Percentiles rank a stretch among this genome's conserved stretches.
Evolutionary conservation across 2,888 invertebrate genomes (phyloP).

Genomic region (Agonopterix arenella): DNA sequence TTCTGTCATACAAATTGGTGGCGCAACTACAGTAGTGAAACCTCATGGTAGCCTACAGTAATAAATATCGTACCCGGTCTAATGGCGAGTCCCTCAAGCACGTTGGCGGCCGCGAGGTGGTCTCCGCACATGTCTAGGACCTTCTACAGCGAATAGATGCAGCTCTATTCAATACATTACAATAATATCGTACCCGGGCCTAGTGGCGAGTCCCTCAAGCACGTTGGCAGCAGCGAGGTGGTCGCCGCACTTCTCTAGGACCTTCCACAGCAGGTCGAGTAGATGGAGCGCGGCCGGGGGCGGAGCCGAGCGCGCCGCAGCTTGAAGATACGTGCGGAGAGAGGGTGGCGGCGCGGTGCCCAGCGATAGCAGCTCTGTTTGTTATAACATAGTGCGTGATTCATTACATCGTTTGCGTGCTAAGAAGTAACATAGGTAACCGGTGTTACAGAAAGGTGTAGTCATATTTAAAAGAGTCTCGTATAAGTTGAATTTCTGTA

Average conservation of each 20-base stretch:
- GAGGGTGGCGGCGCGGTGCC: slow-evolving; percentile 81
- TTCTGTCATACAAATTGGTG: no score
- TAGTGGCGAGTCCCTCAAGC: slow-evolving; percentile 89
- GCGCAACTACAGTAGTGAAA: no score
- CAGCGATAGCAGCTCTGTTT: slow-evolving; percentile 78
- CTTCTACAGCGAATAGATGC: slow-evolving; percentile 96
- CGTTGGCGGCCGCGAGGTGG: slow-evolving; percentile 93
- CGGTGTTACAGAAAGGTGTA: no score
- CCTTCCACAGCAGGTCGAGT: slow-evolving; percentile 95
- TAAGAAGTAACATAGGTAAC: no score
- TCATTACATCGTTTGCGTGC: no score
- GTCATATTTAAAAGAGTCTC: no score
- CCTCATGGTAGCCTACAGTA: no score
- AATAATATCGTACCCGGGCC: slow-evolving; percentile 66
- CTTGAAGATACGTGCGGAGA: slow-evolving; percentile 85
- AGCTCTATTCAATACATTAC: no score
- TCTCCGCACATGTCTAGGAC: slow-evolving; percentile 95
- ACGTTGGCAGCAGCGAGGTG: slow-evolving; percentile 95
- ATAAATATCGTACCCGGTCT: slow-evolving; percentile 64
- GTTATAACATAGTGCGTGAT: background rate
- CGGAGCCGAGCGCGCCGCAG: slow-evolving; percentile 73
- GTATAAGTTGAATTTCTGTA: no score
- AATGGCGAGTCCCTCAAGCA: slow-evolving; percentile 91
- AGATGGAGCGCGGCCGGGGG: slow-evolving; percentile 78
- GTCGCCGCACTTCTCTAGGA: slow-evolving; percentile 94